These are phyloP conservation scores for Microcebus ravelobensis DNA, from an alignment of 2,113 vertebrate species.

Conservation along the genomic window DNA sequence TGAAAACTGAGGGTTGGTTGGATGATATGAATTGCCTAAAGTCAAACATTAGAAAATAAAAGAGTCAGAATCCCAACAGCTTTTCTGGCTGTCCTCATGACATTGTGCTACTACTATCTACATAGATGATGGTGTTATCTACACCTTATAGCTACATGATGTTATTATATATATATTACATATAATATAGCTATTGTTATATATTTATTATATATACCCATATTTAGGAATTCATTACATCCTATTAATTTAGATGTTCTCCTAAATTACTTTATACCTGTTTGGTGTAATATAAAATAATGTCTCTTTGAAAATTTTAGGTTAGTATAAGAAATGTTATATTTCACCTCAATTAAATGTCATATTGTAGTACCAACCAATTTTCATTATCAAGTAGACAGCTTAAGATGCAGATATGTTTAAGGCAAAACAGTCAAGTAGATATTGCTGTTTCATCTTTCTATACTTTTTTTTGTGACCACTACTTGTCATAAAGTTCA, in stretches of 20 bases:
- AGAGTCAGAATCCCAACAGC: not conserved
- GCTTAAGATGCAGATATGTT: not conserved
- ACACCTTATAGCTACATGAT: not conserved
- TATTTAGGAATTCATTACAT: not conserved
- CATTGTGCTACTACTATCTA: not conserved
- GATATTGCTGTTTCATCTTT: not conserved
- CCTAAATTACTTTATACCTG: not conserved
- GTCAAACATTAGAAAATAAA: not conserved
- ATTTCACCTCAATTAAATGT: not conserved
- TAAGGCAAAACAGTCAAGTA: not conserved
- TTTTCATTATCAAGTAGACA: not conserved
- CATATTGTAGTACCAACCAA: not conserved
- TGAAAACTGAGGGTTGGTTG: not conserved
- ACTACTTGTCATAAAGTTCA: not conserved
- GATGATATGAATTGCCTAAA: not conserved
- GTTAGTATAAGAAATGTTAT: not conserved
- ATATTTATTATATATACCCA: not conserved
- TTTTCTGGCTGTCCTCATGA: not conserved
- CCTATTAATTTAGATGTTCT: not conserved
- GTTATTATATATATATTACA: too few relatives aligned
- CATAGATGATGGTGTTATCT: not conserved
- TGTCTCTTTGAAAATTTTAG: not conserved
- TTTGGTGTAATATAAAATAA: not conserved
- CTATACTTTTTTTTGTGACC: not conserved
- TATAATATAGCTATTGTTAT: not conserved